Conservation (phyloP, 92 coral and sea anemone genomes). For the Epizoanthus rinbou region DNA sequence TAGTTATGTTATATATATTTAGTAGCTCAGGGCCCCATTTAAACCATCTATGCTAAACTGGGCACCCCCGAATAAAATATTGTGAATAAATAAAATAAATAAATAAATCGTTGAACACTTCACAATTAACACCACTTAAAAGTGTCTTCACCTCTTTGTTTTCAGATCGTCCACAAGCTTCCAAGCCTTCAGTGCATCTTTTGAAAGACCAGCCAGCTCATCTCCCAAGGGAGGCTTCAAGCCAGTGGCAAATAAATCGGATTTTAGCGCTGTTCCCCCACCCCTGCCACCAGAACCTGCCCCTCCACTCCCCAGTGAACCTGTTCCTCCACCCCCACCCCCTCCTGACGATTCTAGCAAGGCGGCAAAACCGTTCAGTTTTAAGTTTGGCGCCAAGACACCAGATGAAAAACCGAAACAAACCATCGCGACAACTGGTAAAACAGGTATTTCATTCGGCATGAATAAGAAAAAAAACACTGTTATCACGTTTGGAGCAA, state of each 20-base stretch:
- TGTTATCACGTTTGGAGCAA: slow-evolving; percentile 49
- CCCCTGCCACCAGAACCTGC: slow-evolving; percentile 79
- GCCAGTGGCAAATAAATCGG: slow-evolving; percentile 54
- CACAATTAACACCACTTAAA: no score
- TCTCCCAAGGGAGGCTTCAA: slow-evolving; percentile 76
- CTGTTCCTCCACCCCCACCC: slow-evolving; percentile 64
- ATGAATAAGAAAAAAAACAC: slow-evolving; percentile 62
- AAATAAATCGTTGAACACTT: no score
- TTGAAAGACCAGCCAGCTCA: slow-evolving; percentile 35
- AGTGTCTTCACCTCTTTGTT: background rate
- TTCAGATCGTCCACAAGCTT: slow-evolving; percentile 40
- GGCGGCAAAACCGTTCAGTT: slow-evolving; percentile 70
- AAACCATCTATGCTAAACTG: no score
- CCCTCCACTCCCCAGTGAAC: slow-evolving; percentile 83
- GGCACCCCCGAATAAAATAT: no score
- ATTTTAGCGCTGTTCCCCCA: slow-evolving; percentile 78
- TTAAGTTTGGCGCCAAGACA: slow-evolving; percentile 64
- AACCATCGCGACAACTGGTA: slow-evolving; percentile 28
- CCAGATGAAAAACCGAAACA: slow-evolving; percentile 29
- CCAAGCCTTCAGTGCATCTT: slow-evolving; percentile 46
- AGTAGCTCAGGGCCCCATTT: no score
- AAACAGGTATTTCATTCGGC: slow-evolving; percentile 75
- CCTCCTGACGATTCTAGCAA: slow-evolving; percentile 41
- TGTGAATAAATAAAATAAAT: no score
- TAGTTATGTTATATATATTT: no score